phyloP scores from a whole-genome alignment of 2,888 invertebrate genomes.

The Busseola fusca region DNA sequence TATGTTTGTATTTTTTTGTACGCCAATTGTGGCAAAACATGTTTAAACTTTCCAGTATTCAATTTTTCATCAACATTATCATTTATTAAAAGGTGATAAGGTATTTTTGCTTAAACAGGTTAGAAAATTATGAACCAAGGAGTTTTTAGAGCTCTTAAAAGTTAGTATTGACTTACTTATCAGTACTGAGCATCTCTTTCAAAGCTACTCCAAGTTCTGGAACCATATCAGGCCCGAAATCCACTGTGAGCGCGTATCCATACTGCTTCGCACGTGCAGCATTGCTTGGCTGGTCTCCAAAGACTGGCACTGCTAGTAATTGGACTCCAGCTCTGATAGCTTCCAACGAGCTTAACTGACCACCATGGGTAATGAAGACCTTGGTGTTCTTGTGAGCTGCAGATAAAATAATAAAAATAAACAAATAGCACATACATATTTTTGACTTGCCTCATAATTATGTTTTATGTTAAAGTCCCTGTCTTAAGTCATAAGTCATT shows the following conservation, averaged over 20 bases:
- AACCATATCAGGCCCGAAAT: slow-evolving; percentile 64
- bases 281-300: slow-evolving; percentile 77
- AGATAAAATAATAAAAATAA: neutral
- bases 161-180: slow-evolving; percentile 67
- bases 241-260: slow-evolving; percentile 69
- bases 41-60: too few relatives aligned
- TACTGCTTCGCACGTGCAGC: slow-evolving; percentile 64
- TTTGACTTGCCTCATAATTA: neutral
- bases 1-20: too few relatives aligned
- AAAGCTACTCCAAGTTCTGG: slow-evolving; percentile 64
- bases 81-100: too few relatives aligned
- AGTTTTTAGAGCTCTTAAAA: too few relatives aligned
- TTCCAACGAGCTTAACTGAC: slow-evolving; percentile 71
- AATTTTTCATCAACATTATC: too few relatives aligned
- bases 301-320: slow-evolving; percentile 74
- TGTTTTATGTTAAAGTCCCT: neutral
- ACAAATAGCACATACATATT: neutral
- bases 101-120: neutral
- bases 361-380: slow-evolving; percentile 74
- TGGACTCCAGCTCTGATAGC: slow-evolving; percentile 74
- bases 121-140: neutral
- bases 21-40: too few relatives aligned
- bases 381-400: slow-evolving; percentile 70
- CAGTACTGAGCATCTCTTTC: slow-evolving; percentile 68
- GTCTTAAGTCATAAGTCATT: too few relatives aligned